These are phyloP conservation scores for Carcharodon carcharias DNA, from an alignment of 2,797 vertebrate species.

Conservation along the genomic window DNA sequence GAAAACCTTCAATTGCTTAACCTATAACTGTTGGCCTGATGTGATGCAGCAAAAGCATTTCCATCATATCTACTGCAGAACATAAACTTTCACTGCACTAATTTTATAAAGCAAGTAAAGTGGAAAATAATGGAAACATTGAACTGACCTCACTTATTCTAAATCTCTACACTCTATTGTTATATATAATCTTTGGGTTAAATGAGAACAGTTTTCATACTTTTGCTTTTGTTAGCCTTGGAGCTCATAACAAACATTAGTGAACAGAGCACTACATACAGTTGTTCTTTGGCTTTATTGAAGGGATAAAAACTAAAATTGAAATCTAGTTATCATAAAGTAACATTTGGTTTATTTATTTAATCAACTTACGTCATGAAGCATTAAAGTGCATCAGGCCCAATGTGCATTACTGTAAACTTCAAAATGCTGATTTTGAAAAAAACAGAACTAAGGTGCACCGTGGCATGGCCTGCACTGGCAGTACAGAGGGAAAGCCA, in stretches of 20 bases:
- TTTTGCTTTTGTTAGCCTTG: not conserved
- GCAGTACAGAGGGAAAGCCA: not conserved
- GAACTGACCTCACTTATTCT: not conserved
- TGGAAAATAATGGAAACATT: not conserved
- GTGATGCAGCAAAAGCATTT: not conserved
- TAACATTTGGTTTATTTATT: not conserved
- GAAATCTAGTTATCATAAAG: not conserved
- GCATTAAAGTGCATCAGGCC: not conserved
- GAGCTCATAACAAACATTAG: not conserved
- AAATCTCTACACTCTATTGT: not conserved
- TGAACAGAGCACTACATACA: not conserved
- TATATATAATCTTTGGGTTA: not conserved
- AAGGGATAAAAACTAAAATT: not conserved
- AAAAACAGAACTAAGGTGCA: not conserved
- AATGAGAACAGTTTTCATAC: not conserved
- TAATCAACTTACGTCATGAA: not conserved
- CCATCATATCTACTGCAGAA: not conserved
- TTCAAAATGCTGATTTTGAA: not conserved
- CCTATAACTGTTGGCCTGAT: not conserved
- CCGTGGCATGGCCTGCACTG: not conserved
- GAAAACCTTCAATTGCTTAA: not conserved
- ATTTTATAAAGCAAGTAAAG: not conserved
- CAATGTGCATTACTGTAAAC: not conserved
- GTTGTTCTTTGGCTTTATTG: not conserved
- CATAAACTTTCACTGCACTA: not conserved